These are phyloP conservation scores for Phengaris arion DNA, from an alignment of 2,888 invertebrate genomes.

Conservation along the genomic window DNA sequence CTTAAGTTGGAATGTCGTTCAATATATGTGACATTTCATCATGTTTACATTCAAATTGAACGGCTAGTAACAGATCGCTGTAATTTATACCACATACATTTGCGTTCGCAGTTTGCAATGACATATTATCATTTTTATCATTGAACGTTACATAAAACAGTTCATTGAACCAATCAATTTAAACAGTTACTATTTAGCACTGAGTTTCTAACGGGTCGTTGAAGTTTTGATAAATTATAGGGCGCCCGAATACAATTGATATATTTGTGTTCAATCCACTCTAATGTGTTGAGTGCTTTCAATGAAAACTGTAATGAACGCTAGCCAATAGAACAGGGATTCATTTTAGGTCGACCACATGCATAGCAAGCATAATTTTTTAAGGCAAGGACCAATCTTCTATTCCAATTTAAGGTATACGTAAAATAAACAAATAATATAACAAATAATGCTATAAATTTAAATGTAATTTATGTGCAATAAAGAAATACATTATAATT, in stretches of 20 bases:
- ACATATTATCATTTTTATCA: not conserved
- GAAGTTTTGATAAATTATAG: constrained; percentile 6
- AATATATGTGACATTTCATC: too few species aligned
- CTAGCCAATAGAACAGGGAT: not conserved
- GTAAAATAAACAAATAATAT: too few species aligned
- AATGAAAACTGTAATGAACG: not conserved
- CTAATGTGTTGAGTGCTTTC: not conserved
- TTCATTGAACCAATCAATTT: constrained; percentile 17
- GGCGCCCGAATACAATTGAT: constrained; percentile 3
- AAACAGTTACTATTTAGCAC: constrained; percentile 1
- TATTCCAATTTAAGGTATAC: too few species aligned
- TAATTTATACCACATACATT: too few species aligned
- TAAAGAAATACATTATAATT: too few species aligned
- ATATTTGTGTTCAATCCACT: not conserved
- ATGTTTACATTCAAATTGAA: too few species aligned
- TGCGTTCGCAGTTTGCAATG: not conserved
- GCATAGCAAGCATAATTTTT: too few species aligned
- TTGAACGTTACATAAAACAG: constrained; percentile 13
- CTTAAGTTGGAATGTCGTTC: not conserved
- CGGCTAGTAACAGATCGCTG: too few species aligned
- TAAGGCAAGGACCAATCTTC: too few species aligned
- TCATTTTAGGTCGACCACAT: too few species aligned
- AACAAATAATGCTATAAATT: too few species aligned
- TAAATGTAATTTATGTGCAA: too few species aligned
- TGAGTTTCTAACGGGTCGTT: not conserved